A percentile compares a stretch with the other conserved stretches of the same genome.
Conservation (phyloP, 2,113 vertebrate genomes). For the Pithys albifrons region DNA sequence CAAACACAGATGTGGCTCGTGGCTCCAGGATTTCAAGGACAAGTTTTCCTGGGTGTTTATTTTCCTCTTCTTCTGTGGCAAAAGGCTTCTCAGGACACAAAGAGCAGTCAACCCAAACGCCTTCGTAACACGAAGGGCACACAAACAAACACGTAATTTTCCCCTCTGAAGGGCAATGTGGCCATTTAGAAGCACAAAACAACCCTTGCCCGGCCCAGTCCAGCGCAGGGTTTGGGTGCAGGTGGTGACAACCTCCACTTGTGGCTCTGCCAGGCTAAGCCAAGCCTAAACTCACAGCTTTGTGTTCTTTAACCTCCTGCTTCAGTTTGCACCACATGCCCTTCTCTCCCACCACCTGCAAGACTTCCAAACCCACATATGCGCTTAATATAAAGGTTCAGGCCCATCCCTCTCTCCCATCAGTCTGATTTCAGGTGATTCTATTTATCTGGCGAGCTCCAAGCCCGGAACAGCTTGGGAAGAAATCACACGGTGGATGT, state of each 20-base stretch:
- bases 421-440: not conserved
- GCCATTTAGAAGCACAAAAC: not conserved
- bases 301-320: not conserved
- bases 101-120: not conserved
- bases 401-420: not conserved
- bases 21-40: not conserved
- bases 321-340: accelerated
- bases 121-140: accelerated
- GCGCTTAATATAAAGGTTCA: not conserved
- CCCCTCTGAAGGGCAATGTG: not conserved
- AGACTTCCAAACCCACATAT: not conserved
- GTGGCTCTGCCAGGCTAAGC: not conserved
- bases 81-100: not conserved
- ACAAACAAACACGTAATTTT: not conserved
- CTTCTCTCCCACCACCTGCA: not conserved
- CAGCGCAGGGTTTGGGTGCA: not conserved
- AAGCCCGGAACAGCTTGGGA: accelerated
- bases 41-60: not conserved
- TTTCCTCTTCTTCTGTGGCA: accelerated
- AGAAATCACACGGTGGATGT: accelerated
- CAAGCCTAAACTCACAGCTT: not conserved
- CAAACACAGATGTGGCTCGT: not conserved
- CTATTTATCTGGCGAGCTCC: not conserved
- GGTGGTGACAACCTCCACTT: not conserved
- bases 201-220: too few relatives aligned